Evolutionary conservation across 2,797 vertebrate species (phyloP), one percentile per base, ranked within the genome.

Genomic region (Anguilla obscura): DNA sequence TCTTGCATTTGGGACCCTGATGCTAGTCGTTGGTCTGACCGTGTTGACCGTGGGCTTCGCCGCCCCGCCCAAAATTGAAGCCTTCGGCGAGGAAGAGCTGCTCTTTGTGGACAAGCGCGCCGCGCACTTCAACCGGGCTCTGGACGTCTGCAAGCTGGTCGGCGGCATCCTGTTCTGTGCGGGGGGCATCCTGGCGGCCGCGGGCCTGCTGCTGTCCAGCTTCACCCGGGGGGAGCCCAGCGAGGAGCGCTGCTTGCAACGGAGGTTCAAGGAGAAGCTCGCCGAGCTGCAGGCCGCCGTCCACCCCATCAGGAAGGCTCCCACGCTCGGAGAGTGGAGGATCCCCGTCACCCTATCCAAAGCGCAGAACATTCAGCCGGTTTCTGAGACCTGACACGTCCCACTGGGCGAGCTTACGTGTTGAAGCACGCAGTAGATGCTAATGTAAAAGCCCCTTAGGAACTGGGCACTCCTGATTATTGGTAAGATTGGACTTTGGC

Each of bases 261-360:
- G 97, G 89, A 98, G 96, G 95, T 99, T 99, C 93, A 98, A 98
- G 93, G 98, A 99, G 92, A 97, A 97, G 91, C 95, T 99, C 87
- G 97, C 96, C 10, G 97, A 98, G 93, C 93, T 97, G 87, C 98
- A 98, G 84, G 94, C 95, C 69, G 97, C 97, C 16, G 91, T 96
- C 33, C 97, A 96, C 86, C 97, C 98, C 7, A 91, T 98, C 84
- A 98, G 97, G 88, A 98, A 97, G 94, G 96, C 97, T 9, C 98
- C 98, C 0, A 96, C 97, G 16, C 97, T 96, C 0, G 97, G 98
- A 84, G 97, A 98, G 89, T 96, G 96, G 84, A 98, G 98, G 91
- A 97, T 99, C 88, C 98, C 99, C 0, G 97, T 98, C 92, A 99
- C 98, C 66, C 95, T 99, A 93, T 98, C 98, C 92, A 98, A 96